phyloP scores from a whole-genome alignment of 1,140 invertebrate species.

The Drosophila aff. region DNA sequence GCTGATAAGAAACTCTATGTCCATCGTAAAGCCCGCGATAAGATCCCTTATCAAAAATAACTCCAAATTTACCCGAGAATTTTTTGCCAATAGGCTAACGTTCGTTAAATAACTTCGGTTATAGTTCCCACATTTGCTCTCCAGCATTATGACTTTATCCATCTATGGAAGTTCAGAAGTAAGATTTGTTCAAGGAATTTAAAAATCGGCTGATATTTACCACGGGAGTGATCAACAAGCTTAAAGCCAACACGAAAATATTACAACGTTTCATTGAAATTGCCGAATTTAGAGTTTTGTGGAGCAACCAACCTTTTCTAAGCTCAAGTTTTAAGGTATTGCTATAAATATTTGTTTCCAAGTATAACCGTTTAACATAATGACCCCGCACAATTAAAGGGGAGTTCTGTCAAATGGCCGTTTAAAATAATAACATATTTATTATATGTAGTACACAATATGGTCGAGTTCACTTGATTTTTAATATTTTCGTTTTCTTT shows the following conservation, averaged over 20 bases:
- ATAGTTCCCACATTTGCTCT: conserved; percentile 19
- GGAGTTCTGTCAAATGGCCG: background rate
- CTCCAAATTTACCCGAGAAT: conserved; percentile 36
- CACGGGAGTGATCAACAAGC: conserved; percentile 3
- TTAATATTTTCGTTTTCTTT: no score
- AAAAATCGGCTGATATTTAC: conserved; percentile 13
- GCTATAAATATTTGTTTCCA: background rate
- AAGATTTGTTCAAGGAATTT: no score
- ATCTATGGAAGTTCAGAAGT: background rate
- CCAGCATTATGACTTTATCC: conserved; percentile 16
- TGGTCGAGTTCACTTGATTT: background rate
- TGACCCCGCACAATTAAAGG: background rate
- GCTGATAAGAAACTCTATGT: conserved; percentile 51
- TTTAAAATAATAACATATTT: conserved; percentile 6
- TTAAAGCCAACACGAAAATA: background rate
- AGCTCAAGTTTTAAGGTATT: background rate
- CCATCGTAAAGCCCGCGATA: conserved; percentile 33
- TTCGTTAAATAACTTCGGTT: conserved; percentile 55
- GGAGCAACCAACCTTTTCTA: conserved; percentile 6
- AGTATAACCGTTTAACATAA: background rate
- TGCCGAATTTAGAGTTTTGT: background rate
- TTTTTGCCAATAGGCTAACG: conserved; percentile 25
- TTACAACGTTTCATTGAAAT: conserved; percentile 5
- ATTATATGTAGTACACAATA: background rate
- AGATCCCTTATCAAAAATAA: conserved; percentile 31